phyloP scores from a whole-genome alignment of 2,888 invertebrate genomes.

The Epinotia demarniana region DNA sequence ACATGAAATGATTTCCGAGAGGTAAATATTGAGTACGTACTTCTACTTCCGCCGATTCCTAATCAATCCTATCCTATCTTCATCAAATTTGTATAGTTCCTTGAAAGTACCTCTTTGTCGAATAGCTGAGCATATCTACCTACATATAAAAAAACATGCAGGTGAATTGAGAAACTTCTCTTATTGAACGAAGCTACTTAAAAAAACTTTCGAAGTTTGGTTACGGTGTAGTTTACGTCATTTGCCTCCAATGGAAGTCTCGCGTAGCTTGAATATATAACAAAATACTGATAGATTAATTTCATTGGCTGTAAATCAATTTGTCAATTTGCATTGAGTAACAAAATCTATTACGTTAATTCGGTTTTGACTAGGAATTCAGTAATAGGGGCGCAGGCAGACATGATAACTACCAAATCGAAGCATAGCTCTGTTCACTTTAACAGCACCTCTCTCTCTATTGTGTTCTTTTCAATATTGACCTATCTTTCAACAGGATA shows the following conservation, averaged over 20 bases:
- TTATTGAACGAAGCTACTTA: no score
- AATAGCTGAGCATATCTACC: no score
- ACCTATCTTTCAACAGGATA: not conserved
- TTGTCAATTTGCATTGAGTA: constrained; percentile 47
- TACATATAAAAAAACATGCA: no score
- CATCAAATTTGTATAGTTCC: no score
- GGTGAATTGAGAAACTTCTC: no score
- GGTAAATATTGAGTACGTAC: no score
- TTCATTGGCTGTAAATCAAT: constrained; percentile 43
- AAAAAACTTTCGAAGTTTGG: no score
- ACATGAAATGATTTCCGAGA: no score
- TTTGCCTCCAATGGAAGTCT: constrained; percentile 10
- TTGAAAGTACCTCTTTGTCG: no score
- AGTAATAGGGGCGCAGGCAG: constrained; percentile 48
- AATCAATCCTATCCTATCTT: no score
- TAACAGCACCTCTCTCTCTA: constrained; percentile 14
- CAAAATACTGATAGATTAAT: constrained; percentile 40
- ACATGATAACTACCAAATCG: constrained; percentile 53
- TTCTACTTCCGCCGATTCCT: no score
- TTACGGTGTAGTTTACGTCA: no score
- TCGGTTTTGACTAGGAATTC: constrained; percentile 48
- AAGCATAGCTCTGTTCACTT: constrained; percentile 45
- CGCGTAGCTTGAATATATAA: constrained; percentile 18
- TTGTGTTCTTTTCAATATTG: not conserved
- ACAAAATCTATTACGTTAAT: constrained; percentile 48